A percentile compares a stretch with the other conserved stretches of the same genome.
Evolutionary conservation across 2,888 invertebrate genomes (phyloP).

Genomic region (Tupiocoris notatus): DNA sequence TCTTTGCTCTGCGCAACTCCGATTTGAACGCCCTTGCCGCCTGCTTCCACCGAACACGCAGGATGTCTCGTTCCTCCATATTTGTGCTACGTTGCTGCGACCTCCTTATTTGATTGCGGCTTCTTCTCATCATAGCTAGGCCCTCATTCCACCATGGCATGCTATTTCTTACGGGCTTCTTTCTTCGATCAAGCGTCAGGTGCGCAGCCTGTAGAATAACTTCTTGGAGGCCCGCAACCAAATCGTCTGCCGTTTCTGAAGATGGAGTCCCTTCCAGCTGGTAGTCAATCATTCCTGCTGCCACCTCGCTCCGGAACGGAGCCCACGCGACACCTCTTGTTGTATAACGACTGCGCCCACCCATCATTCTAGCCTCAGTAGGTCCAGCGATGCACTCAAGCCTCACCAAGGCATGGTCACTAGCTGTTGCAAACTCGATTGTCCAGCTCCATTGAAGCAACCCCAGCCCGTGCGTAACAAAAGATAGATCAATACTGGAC

Average conservation of each 20-base stretch:
- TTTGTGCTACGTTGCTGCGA: background rate
- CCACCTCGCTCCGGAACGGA: background rate
- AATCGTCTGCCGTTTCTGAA: background rate
- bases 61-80: background rate
- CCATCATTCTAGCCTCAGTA: background rate
- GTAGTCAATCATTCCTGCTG: background rate
- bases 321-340: background rate
- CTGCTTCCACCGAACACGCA: no score
- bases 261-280: background rate
- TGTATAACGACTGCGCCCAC: background rate
- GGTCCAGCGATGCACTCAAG: background rate
- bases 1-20: background rate
- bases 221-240: background rate
- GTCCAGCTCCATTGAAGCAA: background rate
- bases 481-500: background rate
- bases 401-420: background rate
- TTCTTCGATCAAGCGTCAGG: background rate
- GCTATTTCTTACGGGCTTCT: background rate
- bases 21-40: background rate
- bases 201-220: background rate
- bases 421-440: background rate
- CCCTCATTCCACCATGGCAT: background rate
- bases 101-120: background rate
- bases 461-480: background rate
- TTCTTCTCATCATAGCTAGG: background rate